A percentile compares a stretch with the other conserved stretches of the same genome.
phyloP scores from a whole-genome alignment of 2,888 invertebrate genomes.

The Stratiomys singularior region DNA sequence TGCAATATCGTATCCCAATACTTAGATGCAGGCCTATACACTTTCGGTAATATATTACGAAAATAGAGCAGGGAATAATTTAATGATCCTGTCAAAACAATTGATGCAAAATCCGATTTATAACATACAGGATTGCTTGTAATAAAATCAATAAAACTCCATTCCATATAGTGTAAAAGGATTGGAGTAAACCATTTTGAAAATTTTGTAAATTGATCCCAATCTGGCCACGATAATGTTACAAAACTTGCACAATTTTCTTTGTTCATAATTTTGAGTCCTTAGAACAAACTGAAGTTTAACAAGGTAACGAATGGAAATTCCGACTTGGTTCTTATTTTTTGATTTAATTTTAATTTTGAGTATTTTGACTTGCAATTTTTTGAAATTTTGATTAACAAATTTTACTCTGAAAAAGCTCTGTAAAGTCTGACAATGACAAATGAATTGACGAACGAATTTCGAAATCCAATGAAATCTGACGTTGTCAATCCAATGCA shows the following conservation, averaged over 20 bases:
- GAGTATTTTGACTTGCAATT: too few species aligned
- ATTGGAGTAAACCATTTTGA: conserved; percentile 32
- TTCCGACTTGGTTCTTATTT: too few species aligned
- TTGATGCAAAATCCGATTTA: conserved; percentile 38
- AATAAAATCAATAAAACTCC: conserved; percentile 39
- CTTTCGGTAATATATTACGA: conserved; percentile 29
- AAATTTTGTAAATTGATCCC: conserved; percentile 38
- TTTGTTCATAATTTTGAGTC: not conserved
- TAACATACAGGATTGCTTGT: conserved; percentile 7
- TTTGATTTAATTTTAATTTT: too few species aligned
- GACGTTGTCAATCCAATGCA: too few species aligned
- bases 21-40: conserved; percentile 28
- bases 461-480: too few species aligned
- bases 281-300: too few species aligned
- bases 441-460: too few species aligned
- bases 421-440: too few species aligned
- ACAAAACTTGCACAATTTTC: conserved; percentile 13
- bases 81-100: conserved; percentile 38
- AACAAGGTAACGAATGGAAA: too few species aligned
- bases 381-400: too few species aligned
- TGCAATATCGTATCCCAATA: conserved; percentile 29
- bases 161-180: conserved; percentile 28
- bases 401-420: too few species aligned
- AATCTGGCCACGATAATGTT: conserved; percentile 33
- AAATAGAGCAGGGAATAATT: conserved; percentile 40